Base-by-base conservation (phyloP, 2,888 invertebrate species). In the Xestia xanthographa region DNA sequence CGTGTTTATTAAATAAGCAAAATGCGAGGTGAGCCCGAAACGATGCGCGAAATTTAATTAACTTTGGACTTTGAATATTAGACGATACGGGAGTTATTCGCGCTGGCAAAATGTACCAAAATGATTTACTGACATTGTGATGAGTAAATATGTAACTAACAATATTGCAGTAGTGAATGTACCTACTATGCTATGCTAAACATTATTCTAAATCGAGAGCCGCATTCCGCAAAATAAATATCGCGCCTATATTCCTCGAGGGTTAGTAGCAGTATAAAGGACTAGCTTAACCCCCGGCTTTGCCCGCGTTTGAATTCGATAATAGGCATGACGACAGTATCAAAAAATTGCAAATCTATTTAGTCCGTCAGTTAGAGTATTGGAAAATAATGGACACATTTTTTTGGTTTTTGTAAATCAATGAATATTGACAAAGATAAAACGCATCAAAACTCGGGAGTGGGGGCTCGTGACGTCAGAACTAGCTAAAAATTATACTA, bases 1-100 rank as follows among this genome's bases (percentile, higher is more conserved):
- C 11, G 34, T 71, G 67, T 71, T 80, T 71, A 76, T 63, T 69
- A 79, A 66, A 75, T 79, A 75, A 26, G 45, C 48, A 76, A 80
- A 76, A 76, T 76, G 68, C 29, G 43, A n/a, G 29, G 43, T n/a
- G 41, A 66, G 34, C 45, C 65, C 34, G n/a, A 8, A 66, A 58
- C 38, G 38, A 58, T 65, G 63, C 38, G 50, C 20, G 14, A 68
- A 68, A 53, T 72, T 72, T 66, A 77, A 80, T 77, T 72, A 77
- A 62, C 3, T 63, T 50, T 26, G 34, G 22, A 22, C 22, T 48
- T 67, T 56, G 50, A 77, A 70, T 62, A 60, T 67, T 68, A 34
- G 34, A 74, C 17, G 53, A 72, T 79, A 66, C 43, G 29, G 22
- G 14, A 29, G 58, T 72, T 48, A 66, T 38, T 53, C 20, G 53